A percentile compares a stretch with the other conserved stretches of the same genome.
Conservation (phyloP, 2,888 invertebrate species). For the Spialia ferax region DNA sequence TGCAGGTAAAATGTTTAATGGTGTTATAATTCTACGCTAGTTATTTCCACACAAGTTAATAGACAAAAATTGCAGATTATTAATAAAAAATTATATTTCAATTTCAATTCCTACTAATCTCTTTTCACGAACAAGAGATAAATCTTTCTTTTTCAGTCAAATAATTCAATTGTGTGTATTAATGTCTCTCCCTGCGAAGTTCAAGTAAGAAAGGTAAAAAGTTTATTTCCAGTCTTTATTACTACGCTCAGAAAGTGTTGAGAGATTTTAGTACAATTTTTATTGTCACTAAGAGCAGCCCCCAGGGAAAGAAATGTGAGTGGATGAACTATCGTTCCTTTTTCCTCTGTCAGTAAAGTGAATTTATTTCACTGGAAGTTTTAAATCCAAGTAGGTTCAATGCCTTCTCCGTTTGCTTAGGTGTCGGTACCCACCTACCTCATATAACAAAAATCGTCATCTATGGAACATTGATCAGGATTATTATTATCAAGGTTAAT, state of each 20-base stretch:
- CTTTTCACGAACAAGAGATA: not conserved
- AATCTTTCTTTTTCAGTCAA: not conserved
- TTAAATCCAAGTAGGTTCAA: not conserved
- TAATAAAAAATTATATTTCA: no score
- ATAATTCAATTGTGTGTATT: not conserved
- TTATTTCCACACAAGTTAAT: no score
- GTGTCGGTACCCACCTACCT: no score
- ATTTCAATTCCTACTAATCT: no score
- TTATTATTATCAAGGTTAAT: no score
- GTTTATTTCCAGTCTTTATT: constrained; percentile 13
- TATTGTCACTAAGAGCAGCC: constrained; percentile 27
- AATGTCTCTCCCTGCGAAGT: not conserved
- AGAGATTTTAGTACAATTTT: constrained; percentile 25
- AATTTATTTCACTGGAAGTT: not conserved
- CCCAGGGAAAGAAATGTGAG: constrained; percentile 4
- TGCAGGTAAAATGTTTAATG: no score
- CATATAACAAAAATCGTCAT: no score
- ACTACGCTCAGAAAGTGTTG: not conserved
- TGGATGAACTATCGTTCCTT: not conserved
- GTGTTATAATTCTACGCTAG: no score
- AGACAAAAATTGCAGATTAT: no score
- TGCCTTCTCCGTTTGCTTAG: not conserved
- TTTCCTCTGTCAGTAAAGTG: constrained; percentile 6
- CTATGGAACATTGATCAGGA: no score
- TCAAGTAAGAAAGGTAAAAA: not conserved